Evolutionary conservation across 2,797 vertebrate species (phyloP).

Genomic region (Pangasius krempfi): DNA sequence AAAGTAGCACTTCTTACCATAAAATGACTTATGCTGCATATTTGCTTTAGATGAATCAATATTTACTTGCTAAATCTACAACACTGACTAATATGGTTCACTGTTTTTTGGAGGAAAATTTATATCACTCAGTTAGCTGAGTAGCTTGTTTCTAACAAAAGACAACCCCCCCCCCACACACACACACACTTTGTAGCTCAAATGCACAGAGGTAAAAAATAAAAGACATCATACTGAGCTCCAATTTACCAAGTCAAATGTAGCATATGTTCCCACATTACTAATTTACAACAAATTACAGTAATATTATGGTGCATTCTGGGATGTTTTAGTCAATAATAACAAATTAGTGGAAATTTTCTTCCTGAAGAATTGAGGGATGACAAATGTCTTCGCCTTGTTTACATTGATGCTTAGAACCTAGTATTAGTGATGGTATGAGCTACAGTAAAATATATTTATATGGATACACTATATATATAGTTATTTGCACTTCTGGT

Average conservation of each 20-base stretch:
- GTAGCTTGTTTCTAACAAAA: background rate
- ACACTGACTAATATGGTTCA: background rate
- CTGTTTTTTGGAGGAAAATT: background rate
- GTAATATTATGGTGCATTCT: background rate
- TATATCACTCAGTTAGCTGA: background rate
- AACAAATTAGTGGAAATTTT: background rate
- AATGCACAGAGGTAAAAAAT: background rate
- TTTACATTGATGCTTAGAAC: background rate
- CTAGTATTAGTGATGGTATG: background rate
- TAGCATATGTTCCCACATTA: background rate
- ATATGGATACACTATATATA: too few relatives aligned
- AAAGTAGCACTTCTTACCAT: background rate
- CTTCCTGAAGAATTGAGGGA: background rate
- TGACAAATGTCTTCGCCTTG: background rate
- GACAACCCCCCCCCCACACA: too few relatives aligned
- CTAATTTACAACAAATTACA: background rate
- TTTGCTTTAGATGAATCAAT: background rate
- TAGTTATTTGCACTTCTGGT: too few relatives aligned
- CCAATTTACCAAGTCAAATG: background rate
- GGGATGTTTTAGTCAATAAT: background rate
- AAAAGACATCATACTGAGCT: background rate
- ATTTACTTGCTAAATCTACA: background rate
- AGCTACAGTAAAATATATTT: background rate
- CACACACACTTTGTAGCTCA: background rate
- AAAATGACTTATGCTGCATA: background rate